A percentile compares a stretch with the other conserved stretches of the same genome.
Conservation (phyloP, 2,797 vertebrate species). For the Myotis planiceps region DNA sequence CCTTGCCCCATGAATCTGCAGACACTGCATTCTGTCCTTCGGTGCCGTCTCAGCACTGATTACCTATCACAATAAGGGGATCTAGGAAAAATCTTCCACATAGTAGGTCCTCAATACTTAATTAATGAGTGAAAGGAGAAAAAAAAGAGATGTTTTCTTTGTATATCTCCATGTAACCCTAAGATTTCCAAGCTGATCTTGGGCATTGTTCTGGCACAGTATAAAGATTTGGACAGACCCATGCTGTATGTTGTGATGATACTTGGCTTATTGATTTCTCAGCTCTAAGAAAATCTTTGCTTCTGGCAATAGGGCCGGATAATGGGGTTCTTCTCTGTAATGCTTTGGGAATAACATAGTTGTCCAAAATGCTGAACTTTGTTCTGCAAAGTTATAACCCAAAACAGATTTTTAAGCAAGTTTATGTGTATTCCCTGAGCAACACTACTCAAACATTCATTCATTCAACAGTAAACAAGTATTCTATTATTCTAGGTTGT, state of each 20-base stretch:
- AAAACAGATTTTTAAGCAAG: neutral
- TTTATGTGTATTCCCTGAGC: neutral
- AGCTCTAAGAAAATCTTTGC: neutral
- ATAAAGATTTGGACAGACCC: neutral
- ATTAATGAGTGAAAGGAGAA: neutral
- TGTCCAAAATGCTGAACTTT: constrained; percentile 28
- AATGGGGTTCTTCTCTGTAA: neutral
- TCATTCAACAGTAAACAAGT: neutral
- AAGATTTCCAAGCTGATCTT: neutral
- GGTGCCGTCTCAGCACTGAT: neutral
- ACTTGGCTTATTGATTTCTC: constrained; percentile 32
- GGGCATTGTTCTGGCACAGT: neutral
- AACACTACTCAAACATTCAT: neutral
- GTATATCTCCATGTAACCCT: neutral
- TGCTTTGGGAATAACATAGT: neutral
- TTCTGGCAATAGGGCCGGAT: neutral
- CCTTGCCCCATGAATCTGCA: neutral
- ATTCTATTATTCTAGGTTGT: neutral
- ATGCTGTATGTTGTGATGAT: neutral
- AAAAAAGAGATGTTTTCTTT: neutral
- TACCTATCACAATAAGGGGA: neutral
- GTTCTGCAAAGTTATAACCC: neutral
- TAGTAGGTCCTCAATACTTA: neutral
- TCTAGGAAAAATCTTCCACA: neutral
- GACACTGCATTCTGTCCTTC: neutral